Base-by-base conservation (phyloP, 1,140 invertebrate genomes). In the Nasonia longicornis region DNA sequence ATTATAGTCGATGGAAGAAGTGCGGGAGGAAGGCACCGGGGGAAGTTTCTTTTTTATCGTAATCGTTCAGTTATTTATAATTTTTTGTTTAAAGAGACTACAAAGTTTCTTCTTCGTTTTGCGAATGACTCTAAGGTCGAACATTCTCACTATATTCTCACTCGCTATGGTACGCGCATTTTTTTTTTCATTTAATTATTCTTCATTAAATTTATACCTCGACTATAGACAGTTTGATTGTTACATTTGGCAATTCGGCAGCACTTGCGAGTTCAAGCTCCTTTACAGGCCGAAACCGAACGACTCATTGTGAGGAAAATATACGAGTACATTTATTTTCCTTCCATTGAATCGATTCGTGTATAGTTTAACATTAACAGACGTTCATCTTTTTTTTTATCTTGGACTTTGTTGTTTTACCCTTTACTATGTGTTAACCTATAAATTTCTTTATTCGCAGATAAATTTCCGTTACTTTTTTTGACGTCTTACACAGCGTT, bases 221-320 rank as follows among this genome's bases (percentile, higher is more conserved):
- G 82, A 86, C 77, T 87, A 86, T 85, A 88, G 84, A 87, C 84
- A 86, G 84, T 89, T 89, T 88, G 87, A 88, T 88, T 89, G 87
- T 89, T 88, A 87, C 85, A 87, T 89, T 88, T 89, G 87, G 87
- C 88, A 88, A 87, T 88, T 87, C 86, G 87, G 87, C 86, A 89
- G 86, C 88, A 85, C 85, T 87, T 87, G 81, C 84, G 82, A 87
- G 82, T 88, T 88, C 84, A 87, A 88, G 86, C 86, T 86, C 86
- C 83, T 87, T 86, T 84, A 76, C 70, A 70, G 52, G 38, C 74
- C 45, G 14, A 77, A 77, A 77, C 58, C 48, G 80, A 77, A 31
- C 66, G 31, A 73, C 79, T 80, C n/a, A 11, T 67, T 52, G n/a
- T 8, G 69, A 72, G 69, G 31, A 72, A 79, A 79, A 72, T 70